Conservation (phyloP, 2,888 invertebrate genomes). For the Coleophora deauratella region DNA sequence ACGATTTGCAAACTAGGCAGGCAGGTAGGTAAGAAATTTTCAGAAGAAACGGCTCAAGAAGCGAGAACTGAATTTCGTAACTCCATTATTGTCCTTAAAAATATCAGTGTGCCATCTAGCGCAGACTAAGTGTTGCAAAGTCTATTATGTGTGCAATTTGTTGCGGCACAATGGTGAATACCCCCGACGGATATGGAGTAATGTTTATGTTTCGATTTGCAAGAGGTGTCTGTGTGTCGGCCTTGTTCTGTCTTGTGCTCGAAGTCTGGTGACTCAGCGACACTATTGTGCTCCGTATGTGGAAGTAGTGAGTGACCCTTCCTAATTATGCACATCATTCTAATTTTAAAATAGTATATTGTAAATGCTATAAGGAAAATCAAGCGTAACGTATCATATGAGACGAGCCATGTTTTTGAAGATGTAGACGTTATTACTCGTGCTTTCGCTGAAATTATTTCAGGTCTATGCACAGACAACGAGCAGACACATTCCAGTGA, state of each 20-base stretch:
- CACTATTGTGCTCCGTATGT: conserved; percentile 39
- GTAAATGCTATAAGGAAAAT: neutral
- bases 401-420: neutral
- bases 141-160: conserved; percentile 63
- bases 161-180: conserved; percentile 67
- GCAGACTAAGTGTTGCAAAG: conserved; percentile 51
- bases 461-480: conserved; percentile 1
- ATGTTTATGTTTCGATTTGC: conserved; percentile 65
- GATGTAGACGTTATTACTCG: neutral
- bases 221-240: conserved; percentile 45
- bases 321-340: conserved; percentile 8
- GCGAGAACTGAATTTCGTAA: conserved; percentile 29
- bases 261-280: conserved; percentile 44
- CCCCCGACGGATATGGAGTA: conserved; percentile 65
- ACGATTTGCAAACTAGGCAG: neutral
- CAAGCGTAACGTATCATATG: neutral
- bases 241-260: conserved; percentile 57
- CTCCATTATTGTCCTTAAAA: conserved; percentile 43
- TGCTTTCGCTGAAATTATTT: neutral
- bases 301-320: conserved; percentile 42
- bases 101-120: conserved; percentile 57
- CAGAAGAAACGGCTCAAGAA: conserved; percentile 15
- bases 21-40: too few relatives aligned
- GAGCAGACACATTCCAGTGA: conserved; percentile 17
- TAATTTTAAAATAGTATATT: neutral